Percentiles rank a stretch among this genome's conserved stretches.
phyloP scores from a whole-genome alignment of 1,140 invertebrate genomes.

The Arion vulgaris region DNA sequence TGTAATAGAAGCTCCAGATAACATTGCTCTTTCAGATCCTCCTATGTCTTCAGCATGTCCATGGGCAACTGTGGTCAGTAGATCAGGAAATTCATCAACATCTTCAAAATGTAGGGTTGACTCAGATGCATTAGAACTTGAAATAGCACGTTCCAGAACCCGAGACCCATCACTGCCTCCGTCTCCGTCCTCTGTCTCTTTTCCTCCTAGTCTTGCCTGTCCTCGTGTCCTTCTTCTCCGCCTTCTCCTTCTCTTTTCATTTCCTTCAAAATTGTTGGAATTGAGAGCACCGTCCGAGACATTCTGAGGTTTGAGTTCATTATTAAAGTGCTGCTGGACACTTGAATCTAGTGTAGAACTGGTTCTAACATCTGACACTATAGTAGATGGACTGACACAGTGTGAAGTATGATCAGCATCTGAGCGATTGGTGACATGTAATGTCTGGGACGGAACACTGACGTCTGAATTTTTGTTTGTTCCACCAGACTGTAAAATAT shows the following conservation, averaged over 20 bases:
- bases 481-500: background rate
- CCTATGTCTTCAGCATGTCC: background rate
- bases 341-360: background rate
- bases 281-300: background rate
- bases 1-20: slow-evolving; percentile 39
- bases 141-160: slow-evolving; percentile 34
- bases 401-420: background rate
- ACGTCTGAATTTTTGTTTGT: background rate
- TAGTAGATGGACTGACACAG: background rate
- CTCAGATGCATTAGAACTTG: slow-evolving; percentile 49
- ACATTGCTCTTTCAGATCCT: background rate
- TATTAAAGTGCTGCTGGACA: background rate
- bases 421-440: background rate
- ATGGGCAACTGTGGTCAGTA: slow-evolving; percentile 30
- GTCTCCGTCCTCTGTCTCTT: slow-evolving; percentile 36
- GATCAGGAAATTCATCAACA: slow-evolving; percentile 64
- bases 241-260: slow-evolving; percentile 46
- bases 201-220: slow-evolving; percentile 45
- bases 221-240: slow-evolving; percentile 47
- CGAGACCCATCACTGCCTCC: slow-evolving; percentile 42
- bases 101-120: slow-evolving; percentile 65
- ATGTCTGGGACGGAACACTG: background rate
- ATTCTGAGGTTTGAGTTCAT: background rate
- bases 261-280: slow-evolving; percentile 41
- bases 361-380: background rate